Base-by-base conservation (phyloP, 2,797 vertebrate species). In the Sebastes variabilis region DNA sequence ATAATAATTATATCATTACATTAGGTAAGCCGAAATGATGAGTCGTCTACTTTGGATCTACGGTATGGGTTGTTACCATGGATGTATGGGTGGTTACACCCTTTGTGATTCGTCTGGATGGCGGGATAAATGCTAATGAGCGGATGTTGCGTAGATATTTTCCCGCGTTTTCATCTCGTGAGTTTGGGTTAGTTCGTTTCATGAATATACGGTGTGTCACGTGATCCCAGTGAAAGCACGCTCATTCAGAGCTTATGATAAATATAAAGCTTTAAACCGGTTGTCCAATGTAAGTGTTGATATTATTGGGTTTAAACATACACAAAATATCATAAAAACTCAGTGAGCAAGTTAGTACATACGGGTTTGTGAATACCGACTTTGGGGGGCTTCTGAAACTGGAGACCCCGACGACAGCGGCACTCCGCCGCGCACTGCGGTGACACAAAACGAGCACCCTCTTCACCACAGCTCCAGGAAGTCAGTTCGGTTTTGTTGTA, bases 81-180 rank as follows among this genome's bases (percentile, higher is more conserved):
- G 13, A 42, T 42, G 38, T 42, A 42, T 42, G n/a, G 0, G 1
- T 13, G 4, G 34, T 2, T 9, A 1, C 32, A n/a, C 24, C 22
- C n/a, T 69, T 79, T 72, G 34, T 75, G n/a, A 11, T 5, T 7
- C 4, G 0, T 1, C 9, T 6, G 13, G 4, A 9, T 80, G 77
- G 80, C 74, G 82, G 66, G 61, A 79, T 49, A 79, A 34, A 82
- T 58, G 79, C 55, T 29, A 80, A 89, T 62, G 2, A 91, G 66
- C 92, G 94, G 94, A 95, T 84, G 79, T 94, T 88, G 68, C 94
- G 93, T 93, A 52, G 0, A 16, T 1, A 22, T 67, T 93, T 95
- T 95, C 94, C 93, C 94, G 94, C 94, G 94, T 86, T 95, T 94
- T 94, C 52, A 1, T 61, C 65, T 24, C 8, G 5, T 30, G 67